Base-by-base conservation (phyloP, 2,113 vertebrate species). In the Bostrychus sinensis region DNA sequence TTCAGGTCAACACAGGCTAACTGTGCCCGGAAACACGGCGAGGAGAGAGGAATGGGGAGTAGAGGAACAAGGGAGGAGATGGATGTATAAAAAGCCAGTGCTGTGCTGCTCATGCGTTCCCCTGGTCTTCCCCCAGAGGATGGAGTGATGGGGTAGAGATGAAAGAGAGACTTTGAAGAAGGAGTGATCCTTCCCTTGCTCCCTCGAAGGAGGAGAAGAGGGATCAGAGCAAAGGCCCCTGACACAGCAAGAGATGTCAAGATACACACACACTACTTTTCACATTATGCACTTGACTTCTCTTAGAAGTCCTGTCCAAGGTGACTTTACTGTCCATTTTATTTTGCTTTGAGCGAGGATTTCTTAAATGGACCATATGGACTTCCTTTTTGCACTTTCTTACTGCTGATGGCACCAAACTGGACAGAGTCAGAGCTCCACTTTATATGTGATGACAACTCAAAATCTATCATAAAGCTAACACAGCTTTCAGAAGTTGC, bases 81-180 rank as follows among this genome's bases (percentile, higher is more conserved):
- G 55, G 66, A 83, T 78, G 73, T 50, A 62, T 81, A 77, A 81
- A 86, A 80, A 84, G 75, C 58, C 57, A 46, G 73, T 75, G 61
- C 77, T 88, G 72, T 70, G 48, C 64, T 78, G 77, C 81, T 76
- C 43, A 48, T 77, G 71, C 70, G 41, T 66, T 70, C 77, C 60
- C 51, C 55, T 16, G 19, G 11, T 43, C 79, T 59, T 50, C 46
- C 79, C 77, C 79, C 53, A 66, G 81, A 86, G 81, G 81, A 84
- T 69, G 80, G 83, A 60, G 70, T 72, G 86, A 88, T 86, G 78
- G 71, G 65, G 30, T 56, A 43, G 67, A 90, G 88, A 89, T 89
- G 83, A 89, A 88, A 89, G 85, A 62, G 66, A 83, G 78, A 88
- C 83, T 82, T 86, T 87, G 86, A 90, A 88, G 86, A 83, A 79